These are phyloP conservation scores for Etia nguti DNA, from an alignment of 2,113 vertebrate species.

Conservation along the genomic window DNA sequence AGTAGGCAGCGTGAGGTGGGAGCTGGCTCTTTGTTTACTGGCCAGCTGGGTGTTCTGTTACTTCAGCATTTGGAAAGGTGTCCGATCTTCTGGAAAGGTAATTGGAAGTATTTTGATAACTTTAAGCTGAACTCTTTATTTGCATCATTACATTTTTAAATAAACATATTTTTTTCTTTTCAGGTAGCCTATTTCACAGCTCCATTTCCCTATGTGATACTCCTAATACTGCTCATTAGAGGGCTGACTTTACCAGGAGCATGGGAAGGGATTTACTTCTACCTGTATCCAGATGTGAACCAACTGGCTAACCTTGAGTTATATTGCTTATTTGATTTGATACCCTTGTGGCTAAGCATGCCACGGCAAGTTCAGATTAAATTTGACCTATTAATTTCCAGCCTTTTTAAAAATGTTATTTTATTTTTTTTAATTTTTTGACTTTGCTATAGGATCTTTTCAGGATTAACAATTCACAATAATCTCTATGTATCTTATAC, in stretches of 20 bases:
- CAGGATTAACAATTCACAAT: too few relatives aligned
- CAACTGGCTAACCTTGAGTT: conserved; percentile 50
- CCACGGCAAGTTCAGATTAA: too few relatives aligned
- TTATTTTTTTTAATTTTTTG: too few relatives aligned
- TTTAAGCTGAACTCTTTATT: background rate
- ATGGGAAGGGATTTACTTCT: conserved; percentile 51
- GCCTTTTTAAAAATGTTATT: too few relatives aligned
- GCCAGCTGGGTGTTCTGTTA: conserved; percentile 83
- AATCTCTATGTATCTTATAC: too few relatives aligned
- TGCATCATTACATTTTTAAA: background rate
- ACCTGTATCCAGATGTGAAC: conserved; percentile 56
- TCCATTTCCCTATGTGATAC: conserved; percentile 63
- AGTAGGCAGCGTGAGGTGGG: conserved; percentile 81
- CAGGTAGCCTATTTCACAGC: conserved; percentile 69
- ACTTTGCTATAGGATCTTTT: too few relatives aligned
- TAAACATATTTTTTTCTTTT: background rate
- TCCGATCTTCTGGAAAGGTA: conserved; percentile 87
- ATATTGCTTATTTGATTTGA: background rate
- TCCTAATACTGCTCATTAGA: conserved; percentile 58
- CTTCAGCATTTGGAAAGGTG: conserved; percentile 89
- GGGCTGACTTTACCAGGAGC: conserved; percentile 67
- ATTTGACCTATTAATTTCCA: too few relatives aligned
- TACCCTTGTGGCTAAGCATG: background rate
- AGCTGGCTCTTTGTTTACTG: conserved; percentile 83
- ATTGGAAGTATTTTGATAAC: background rate